Evolutionary conservation across 1,140 invertebrate species (phyloP).

Genomic region (Zaprionus tsacasi): DNA sequence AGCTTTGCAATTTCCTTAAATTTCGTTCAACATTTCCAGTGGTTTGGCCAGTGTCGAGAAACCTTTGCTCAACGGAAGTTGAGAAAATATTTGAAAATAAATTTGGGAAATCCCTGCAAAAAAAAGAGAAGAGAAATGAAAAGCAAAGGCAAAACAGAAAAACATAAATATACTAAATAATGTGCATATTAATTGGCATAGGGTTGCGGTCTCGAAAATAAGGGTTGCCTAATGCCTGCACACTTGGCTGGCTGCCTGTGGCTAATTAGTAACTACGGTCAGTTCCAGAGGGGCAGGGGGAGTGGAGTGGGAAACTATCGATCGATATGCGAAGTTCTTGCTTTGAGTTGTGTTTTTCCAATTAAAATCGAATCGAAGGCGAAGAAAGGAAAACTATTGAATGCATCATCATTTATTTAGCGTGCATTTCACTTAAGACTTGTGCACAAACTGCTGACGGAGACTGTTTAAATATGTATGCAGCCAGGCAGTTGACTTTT

Average conservation of each 20-base stretch:
- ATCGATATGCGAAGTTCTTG: background rate
- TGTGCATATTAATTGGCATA: constrained; percentile 39
- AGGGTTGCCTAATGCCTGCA: background rate
- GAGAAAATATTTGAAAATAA: constrained; percentile 24
- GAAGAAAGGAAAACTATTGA: background rate
- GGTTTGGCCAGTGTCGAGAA: background rate
- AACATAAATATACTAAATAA: constrained; percentile 29
- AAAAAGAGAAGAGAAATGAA: background rate
- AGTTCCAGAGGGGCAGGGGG: too few species aligned
- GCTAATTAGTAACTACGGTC: background rate
- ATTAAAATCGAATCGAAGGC: background rate
- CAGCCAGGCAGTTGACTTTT: constrained; percentile 6
- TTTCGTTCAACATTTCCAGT: constrained; percentile 20
- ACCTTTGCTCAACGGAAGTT: constrained; percentile 37
- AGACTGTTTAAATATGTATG: constrained; percentile 13
- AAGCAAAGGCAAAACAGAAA: background rate
- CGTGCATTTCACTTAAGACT: background rate
- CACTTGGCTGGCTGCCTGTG: background rate
- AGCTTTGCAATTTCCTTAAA: constrained; percentile 46
- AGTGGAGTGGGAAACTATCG: background rate
- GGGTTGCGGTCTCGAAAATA: background rate
- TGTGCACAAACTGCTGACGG: constrained; percentile 16
- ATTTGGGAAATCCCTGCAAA: background rate
- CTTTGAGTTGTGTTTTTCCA: background rate
- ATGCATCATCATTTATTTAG: constrained; percentile 1